These are phyloP conservation scores for Bufo bufo DNA, from an alignment of 2,113 vertebrate genomes.

Conservation along the genomic window DNA sequence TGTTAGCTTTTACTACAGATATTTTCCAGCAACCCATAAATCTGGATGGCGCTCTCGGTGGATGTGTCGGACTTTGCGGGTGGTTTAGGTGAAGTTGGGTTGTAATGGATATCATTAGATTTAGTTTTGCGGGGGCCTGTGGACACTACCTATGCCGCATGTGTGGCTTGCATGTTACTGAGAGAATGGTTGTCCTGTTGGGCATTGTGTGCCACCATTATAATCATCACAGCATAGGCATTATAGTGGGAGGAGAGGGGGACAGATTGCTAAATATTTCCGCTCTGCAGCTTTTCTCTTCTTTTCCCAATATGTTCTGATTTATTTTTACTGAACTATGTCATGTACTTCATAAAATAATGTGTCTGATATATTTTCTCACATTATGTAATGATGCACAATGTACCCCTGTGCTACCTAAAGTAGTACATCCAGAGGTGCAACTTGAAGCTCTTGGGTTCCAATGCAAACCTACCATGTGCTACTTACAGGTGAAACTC, in stretches of 20 bases:
- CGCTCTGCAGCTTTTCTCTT: neutral
- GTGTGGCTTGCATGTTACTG: neutral
- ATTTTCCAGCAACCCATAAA: neutral
- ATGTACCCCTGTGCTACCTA: neutral
- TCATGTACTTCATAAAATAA: neutral
- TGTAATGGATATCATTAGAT: constrained; percentile 7
- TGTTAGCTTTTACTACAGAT: neutral
- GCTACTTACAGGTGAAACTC: too few species aligned
- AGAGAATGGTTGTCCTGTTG: neutral
- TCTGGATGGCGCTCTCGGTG: neutral
- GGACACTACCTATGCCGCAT: neutral
- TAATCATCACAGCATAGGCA: constrained; percentile 2
- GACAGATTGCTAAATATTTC: neutral
- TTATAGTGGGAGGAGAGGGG: neutral
- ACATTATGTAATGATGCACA: neutral
- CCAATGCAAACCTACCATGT: too few species aligned
- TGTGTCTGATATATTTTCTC: neutral
- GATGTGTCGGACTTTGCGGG: neutral
- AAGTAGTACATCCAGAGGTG: neutral
- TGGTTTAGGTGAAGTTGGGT: neutral
- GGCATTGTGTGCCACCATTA: neutral
- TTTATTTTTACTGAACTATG: neutral
- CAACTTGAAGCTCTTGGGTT: too few species aligned
- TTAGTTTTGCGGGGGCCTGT: neutral
- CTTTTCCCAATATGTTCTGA: neutral